phyloP scores from a whole-genome alignment of 2,797 vertebrate species.

The Enteromius thamalakanensis region DNA sequence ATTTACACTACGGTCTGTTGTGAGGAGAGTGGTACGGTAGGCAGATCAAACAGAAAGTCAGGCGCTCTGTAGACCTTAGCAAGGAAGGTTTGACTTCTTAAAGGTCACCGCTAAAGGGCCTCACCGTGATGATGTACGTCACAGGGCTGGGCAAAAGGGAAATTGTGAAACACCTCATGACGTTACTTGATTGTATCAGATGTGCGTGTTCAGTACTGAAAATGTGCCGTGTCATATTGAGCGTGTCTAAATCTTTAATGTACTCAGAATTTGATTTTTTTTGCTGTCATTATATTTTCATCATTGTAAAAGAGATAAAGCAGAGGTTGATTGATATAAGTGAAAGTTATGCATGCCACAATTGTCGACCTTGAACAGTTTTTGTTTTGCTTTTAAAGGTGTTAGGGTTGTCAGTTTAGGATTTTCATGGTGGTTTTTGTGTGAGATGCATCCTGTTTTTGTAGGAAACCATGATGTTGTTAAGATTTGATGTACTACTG shows the following conservation, averaged over 20 bases:
- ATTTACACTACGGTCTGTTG: slow-evolving; percentile 48
- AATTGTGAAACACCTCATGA: slow-evolving; percentile 42
- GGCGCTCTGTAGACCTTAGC: slow-evolving; percentile 12
- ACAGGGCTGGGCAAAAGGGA: slow-evolving; percentile 2
- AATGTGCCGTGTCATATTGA: neutral
- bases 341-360: neutral
- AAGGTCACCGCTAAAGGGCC: neutral
- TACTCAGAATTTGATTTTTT: neutral
- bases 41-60: slow-evolving; percentile 25
- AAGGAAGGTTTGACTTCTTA: slow-evolving; percentile 8
- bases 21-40: slow-evolving; percentile 24
- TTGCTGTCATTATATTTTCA: neutral
- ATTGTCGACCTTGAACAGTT: too few relatives aligned
- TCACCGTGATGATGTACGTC: slow-evolving; percentile 28
- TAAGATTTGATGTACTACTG: neutral
- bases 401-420: too few relatives aligned
- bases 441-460: neutral
- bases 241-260: neutral
- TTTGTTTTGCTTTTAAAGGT: neutral
- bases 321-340: neutral
- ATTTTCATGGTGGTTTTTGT: neutral
- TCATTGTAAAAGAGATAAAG: neutral
- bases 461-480: neutral
- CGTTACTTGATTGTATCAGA: slow-evolving; percentile 14
- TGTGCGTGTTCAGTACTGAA: neutral